phyloP scores from a whole-genome alignment of 2,888 invertebrate species.

The Diogma glabrata region DNA sequence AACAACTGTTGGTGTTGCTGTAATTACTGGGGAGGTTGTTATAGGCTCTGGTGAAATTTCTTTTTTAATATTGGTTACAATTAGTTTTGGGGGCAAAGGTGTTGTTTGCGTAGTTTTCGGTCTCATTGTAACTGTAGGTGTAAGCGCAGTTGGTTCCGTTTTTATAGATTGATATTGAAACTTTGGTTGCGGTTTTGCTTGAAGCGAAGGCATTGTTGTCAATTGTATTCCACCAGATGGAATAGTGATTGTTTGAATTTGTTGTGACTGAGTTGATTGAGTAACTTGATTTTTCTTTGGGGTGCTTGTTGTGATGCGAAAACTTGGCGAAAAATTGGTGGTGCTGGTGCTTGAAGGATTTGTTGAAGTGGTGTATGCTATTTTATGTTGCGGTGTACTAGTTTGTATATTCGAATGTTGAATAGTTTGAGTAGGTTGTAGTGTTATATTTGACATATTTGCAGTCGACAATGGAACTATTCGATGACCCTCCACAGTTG shows the following conservation, averaged over 20 bases:
- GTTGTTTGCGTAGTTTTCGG: conserved; percentile 25
- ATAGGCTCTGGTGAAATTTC: conserved; percentile 28
- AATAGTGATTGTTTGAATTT: conserved; percentile 15
- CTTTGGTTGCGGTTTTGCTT: conserved; percentile 25
- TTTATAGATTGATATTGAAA: conserved; percentile 26
- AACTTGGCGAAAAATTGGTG: conserved; percentile 2
- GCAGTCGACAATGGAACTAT: conserved; percentile 35
- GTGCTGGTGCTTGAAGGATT: conserved; percentile 14
- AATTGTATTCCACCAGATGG: conserved; percentile 14
- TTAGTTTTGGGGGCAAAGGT: conserved; percentile 25
- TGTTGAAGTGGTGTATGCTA: conserved; percentile 22
- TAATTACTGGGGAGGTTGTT: conserved; percentile 13
- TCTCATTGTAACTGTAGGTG: conserved; percentile 14
- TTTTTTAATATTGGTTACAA: conserved; percentile 24
- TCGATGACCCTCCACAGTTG: conserved; percentile 35
- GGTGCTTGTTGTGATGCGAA: conserved; percentile 8
- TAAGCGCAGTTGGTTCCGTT: neutral
- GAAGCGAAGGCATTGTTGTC: conserved; percentile 22
- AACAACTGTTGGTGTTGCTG: conserved; percentile 6
- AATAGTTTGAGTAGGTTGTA: conserved; percentile 25
- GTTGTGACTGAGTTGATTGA: conserved; percentile 18
- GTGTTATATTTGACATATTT: conserved; percentile 14
- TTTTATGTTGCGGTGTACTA: conserved; percentile 12
- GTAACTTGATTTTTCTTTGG: too few relatives aligned
- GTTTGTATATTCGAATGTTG: conserved; percentile 19